Conservation (phyloP, 2,797 vertebrate species). For the Bucorvus abyssinicus region DNA sequence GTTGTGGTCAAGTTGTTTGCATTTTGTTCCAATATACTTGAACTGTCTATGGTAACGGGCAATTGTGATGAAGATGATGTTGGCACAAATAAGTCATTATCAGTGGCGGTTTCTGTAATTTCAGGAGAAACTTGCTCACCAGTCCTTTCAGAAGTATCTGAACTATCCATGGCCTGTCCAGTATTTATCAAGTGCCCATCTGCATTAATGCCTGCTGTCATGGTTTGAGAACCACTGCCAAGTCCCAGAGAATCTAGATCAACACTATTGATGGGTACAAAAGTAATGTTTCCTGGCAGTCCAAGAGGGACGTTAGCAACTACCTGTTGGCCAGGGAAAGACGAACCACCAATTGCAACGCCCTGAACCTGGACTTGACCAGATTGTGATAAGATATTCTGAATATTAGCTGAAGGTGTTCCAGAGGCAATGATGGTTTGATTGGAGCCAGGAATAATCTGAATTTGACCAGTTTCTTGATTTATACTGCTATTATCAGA, state of each 20-base stretch:
- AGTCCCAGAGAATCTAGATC: constrained; percentile 98
- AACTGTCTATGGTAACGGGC: constrained; percentile 86
- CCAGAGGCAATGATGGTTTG: constrained; percentile 88
- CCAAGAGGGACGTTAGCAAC: constrained; percentile 97
- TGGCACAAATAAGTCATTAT: constrained; percentile 96
- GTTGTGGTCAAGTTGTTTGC: constrained; percentile 82
- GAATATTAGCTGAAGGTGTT: constrained; percentile 87
- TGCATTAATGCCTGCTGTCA: constrained; percentile 96
- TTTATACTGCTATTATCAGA: constrained; percentile 89
- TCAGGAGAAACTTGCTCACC: constrained; percentile 89
- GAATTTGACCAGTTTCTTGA: constrained; percentile 96
- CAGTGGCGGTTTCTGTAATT: constrained; percentile 87
- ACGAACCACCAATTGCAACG: constrained; percentile 90
- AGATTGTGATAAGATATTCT: constrained; percentile 96
- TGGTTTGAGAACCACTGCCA: constrained; percentile 92
- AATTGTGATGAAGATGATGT: constrained; percentile 90
- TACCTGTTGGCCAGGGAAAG: constrained; percentile 96
- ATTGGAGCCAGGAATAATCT: constrained; percentile 93
- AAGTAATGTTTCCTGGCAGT: constrained; percentile 97
- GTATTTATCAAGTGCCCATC: constrained; percentile 95
- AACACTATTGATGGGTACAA: constrained; percentile 98
- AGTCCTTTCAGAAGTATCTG: constrained; percentile 88
- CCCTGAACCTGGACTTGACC: constrained; percentile 95
- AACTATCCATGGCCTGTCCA: constrained; percentile 87
- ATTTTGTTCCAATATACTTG: constrained; percentile 90